phyloP scores from a whole-genome alignment of 2,113 vertebrate genomes.

The Dicrurus megarhynchus region DNA sequence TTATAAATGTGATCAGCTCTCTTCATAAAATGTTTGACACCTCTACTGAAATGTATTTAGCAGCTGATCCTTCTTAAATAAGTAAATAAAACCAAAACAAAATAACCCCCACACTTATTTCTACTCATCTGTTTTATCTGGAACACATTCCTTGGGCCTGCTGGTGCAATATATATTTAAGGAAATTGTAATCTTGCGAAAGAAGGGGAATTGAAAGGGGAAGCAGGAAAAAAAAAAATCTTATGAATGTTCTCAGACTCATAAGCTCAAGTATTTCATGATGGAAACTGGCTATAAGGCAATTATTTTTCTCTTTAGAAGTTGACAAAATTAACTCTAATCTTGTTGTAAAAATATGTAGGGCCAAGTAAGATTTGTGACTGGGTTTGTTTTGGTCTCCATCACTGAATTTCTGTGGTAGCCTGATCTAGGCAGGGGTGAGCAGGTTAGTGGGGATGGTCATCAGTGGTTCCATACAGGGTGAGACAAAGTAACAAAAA shows the following conservation, averaged over 20 bases:
- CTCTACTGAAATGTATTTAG: constrained; percentile 35
- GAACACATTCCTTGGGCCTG: not conserved
- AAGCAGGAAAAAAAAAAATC: not conserved
- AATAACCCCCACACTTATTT: not conserved
- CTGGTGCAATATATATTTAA: not conserved
- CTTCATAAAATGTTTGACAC: constrained; percentile 22
- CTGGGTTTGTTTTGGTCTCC: not conserved
- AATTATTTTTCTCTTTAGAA: not conserved
- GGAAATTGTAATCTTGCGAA: not conserved
- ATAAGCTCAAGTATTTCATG: not conserved
- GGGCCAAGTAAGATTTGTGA: not conserved
- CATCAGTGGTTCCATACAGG: not conserved
- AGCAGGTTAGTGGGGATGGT: not conserved
- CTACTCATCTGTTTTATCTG: constrained; percentile 20
- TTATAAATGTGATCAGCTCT: constrained; percentile 19
- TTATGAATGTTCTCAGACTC: not conserved
- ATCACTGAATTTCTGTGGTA: not conserved
- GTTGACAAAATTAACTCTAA: not conserved
- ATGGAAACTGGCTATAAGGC: not conserved
- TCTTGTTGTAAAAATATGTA: not conserved
- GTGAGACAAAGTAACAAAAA: not conserved
- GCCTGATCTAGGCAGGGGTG: not conserved
- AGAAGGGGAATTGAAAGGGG: not conserved
- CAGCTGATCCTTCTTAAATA: constrained; percentile 15
- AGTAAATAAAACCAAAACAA: not conserved